These are phyloP conservation scores for Sebastes elongatus DNA, from an alignment of 2,797 vertebrate genomes.

Conservation along the genomic window DNA sequence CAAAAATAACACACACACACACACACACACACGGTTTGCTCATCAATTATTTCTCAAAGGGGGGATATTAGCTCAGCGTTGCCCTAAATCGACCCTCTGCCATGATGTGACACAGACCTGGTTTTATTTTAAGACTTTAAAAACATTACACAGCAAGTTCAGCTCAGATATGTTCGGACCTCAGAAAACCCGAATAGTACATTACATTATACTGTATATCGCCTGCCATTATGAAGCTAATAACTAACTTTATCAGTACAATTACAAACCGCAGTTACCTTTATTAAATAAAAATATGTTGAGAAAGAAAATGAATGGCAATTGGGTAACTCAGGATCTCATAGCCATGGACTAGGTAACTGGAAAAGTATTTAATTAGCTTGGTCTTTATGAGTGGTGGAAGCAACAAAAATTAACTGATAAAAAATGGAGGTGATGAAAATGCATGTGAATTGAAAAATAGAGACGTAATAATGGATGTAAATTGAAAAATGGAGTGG, in stretches of 20 bases:
- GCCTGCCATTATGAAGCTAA: not conserved
- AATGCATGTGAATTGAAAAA: no score
- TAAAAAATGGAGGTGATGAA: no score
- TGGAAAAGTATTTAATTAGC: not conserved
- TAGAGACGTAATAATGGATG: no score
- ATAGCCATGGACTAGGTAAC: not conserved
- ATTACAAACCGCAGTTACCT: not conserved
- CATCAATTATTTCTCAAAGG: constrained; percentile 78
- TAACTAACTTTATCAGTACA: not conserved
- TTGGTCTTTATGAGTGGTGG: not conserved
- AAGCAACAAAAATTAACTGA: no score
- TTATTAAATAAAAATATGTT: not conserved
- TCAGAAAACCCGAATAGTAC: not conserved
- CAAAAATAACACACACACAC: constrained; percentile 12
- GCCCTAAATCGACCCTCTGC: constrained; percentile 53
- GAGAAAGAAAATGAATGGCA: not conserved
- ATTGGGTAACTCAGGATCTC: not conserved
- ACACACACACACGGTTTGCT: constrained; percentile 10
- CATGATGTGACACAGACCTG: constrained; percentile 29
- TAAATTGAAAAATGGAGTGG: no score
- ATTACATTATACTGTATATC: no score
- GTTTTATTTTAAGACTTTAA: constrained; percentile 46
- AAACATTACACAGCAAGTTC: constrained; percentile 26
- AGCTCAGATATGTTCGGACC: not conserved
- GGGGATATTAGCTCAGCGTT: constrained; percentile 53